Conservation (phyloP, 2,797 vertebrate species). For the Alauda arvensis region DNA sequence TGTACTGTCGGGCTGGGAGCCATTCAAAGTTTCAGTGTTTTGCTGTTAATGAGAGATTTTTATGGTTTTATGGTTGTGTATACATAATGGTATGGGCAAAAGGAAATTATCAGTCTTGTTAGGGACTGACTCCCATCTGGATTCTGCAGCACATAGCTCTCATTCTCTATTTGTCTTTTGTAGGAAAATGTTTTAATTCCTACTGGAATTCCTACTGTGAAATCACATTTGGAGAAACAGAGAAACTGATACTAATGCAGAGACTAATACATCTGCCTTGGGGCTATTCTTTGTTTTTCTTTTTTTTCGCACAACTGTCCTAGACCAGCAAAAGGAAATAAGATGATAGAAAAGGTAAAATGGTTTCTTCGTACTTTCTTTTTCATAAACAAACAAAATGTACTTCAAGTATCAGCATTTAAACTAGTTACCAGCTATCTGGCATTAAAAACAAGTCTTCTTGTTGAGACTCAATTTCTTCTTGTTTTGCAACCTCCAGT, state of each 20-base stretch:
- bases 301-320: not conserved
- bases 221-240: not conserved
- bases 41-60: not conserved
- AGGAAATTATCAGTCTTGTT: not conserved
- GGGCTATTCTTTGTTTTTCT: not conserved
- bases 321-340: not conserved
- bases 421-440: not conserved
- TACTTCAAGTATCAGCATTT: not conserved
- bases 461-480: not conserved
- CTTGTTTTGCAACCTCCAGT: not conserved
- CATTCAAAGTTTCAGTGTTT: not conserved
- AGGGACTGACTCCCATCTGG: not conserved
- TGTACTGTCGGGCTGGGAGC: not conserved
- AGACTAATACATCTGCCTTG: constrained; percentile 16
- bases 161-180: not conserved
- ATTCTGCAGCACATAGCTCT: not conserved
- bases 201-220: constrained; percentile 32
- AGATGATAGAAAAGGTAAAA: not conserved
- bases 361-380: not conserved
- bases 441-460: not conserved
- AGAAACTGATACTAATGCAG: not conserved
- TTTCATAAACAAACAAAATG: not conserved
- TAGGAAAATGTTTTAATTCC: constrained; percentile 29
- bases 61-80: not conserved
- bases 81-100: not conserved